Evolutionary conservation across 2,888 invertebrate species (phyloP).

Genomic region (Eilema caniola): DNA sequence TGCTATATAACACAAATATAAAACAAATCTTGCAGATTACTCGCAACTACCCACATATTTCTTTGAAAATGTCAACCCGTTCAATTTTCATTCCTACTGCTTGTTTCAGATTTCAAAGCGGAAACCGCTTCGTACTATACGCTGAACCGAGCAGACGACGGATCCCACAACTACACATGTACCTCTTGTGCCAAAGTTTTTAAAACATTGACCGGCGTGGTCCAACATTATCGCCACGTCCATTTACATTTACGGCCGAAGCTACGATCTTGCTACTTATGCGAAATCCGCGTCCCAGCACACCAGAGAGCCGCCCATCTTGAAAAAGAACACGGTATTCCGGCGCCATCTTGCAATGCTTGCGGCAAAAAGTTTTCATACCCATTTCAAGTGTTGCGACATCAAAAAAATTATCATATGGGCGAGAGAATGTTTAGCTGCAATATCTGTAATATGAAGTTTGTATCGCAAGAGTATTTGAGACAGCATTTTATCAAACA

Average conservation of each 20-base stretch:
- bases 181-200: slow-evolving; percentile 46
- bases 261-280: slow-evolving; percentile 47
- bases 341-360: slow-evolving; percentile 59
- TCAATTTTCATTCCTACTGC: slow-evolving; percentile 3
- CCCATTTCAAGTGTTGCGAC: slow-evolving; percentile 55
- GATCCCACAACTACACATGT: slow-evolving; percentile 45
- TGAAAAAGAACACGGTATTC: slow-evolving; percentile 61
- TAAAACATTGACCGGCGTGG: slow-evolving; percentile 42
- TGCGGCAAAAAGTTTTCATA: slow-evolving; percentile 67
- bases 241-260: slow-evolving; percentile 55
- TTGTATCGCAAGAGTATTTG: slow-evolving; percentile 36
- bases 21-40: not conserved
- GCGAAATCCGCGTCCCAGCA: slow-evolving; percentile 46
- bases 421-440: slow-evolving; percentile 59
- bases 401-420: slow-evolving; percentile 64
- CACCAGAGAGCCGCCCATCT: slow-evolving; percentile 55
- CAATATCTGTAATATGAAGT: slow-evolving; percentile 50
- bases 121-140: slow-evolving; percentile 38
- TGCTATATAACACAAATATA: not conserved
- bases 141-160: slow-evolving; percentile 39
- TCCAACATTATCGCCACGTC: slow-evolving; percentile 57
- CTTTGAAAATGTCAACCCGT: not conserved
- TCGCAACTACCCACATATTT: slow-evolving; percentile 4
- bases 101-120: slow-evolving; percentile 47
- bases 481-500: slow-evolving; percentile 47